Evolutionary conservation across 1,140 invertebrate species (phyloP).

Genomic region (Neomicropteryx cornuta): DNA sequence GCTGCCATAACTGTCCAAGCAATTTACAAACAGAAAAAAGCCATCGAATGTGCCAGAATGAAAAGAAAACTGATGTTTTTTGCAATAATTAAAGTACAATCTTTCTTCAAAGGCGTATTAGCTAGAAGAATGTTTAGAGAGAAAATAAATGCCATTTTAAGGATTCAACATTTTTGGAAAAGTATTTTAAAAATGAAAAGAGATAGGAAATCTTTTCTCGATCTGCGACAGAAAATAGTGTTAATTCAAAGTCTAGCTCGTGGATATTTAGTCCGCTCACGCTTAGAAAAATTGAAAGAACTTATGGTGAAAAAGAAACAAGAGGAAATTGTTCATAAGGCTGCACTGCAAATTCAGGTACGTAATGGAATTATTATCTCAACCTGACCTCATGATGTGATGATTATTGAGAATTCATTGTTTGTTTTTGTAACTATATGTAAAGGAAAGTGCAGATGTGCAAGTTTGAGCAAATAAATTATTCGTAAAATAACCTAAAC

Average conservation of each 20-base stretch:
- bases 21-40: slow-evolving; percentile 23
- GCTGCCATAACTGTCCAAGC: slow-evolving; percentile 26
- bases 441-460: too few species aligned
- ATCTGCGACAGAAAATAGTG: slow-evolving; percentile 14
- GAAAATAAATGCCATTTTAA: slow-evolving; percentile 20
- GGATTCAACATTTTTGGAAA: slow-evolving; percentile 20
- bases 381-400: too few species aligned
- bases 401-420: too few species aligned
- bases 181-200: slow-evolving; percentile 25
- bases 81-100: too few species aligned
- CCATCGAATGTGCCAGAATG: not conserved
- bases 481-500: too few species aligned
- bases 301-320: slow-evolving; percentile 33
- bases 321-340: slow-evolving; percentile 30
- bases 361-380: slow-evolving; percentile 8
- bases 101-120: too few species aligned
- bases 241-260: slow-evolving; percentile 34
- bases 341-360: slow-evolving; percentile 52
- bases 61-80: too few species aligned
- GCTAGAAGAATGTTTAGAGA: slow-evolving; percentile 8
- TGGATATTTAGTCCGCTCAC: slow-evolving; percentile 38
- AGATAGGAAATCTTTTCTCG: slow-evolving; percentile 12
- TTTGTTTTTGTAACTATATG: too few species aligned
- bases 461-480: too few species aligned
- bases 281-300: slow-evolving; percentile 24